Percentiles rank a stretch among this genome's conserved stretches.
Evolutionary conservation across 2,113 vertebrate species (phyloP).

Genomic region (Malurus alboscapulatus): DNA sequence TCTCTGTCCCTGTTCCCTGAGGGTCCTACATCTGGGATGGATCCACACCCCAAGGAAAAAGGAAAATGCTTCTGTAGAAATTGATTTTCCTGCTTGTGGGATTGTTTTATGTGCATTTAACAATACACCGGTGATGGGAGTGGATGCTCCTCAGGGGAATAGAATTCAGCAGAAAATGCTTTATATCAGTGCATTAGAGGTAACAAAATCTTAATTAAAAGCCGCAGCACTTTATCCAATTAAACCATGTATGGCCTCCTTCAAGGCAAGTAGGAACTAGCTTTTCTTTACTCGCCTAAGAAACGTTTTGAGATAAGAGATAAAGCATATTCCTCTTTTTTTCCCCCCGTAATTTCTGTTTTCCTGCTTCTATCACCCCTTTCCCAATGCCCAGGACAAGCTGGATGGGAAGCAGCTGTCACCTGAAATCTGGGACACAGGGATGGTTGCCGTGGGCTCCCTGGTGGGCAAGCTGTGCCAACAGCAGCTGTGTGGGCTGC

Average conservation of each 20-base stretch:
- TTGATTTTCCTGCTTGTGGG: not conserved
- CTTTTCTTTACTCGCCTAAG: not conserved
- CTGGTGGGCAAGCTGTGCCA: constrained; percentile 67
- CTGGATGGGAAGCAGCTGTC: constrained; percentile 29
- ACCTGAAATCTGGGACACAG: constrained; percentile 30
- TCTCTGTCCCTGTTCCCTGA: not conserved
- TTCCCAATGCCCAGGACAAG: constrained; percentile 31
- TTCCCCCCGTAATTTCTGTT: rapidly evolving
- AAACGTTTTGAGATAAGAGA: not conserved
- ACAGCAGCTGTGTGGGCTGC: constrained; percentile 50
- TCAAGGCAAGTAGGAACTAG: not conserved
- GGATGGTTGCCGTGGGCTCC: constrained; percentile 30
- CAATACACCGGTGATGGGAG: not conserved
- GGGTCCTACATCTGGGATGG: rapidly evolving
- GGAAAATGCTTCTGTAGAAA: not conserved
- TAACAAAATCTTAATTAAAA: not conserved
- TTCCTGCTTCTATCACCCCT: not conserved
- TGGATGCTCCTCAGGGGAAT: not conserved
- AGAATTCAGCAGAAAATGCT: not conserved
- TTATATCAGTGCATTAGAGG: not conserved
- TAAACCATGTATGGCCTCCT: not conserved
- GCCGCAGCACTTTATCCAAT: not conserved
- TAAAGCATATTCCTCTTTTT: not conserved
- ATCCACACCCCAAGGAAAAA: not conserved
- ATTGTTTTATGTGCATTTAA: not conserved